Base-by-base conservation (phyloP, 1,140 invertebrate species). In the Saccostrea glomerata region DNA sequence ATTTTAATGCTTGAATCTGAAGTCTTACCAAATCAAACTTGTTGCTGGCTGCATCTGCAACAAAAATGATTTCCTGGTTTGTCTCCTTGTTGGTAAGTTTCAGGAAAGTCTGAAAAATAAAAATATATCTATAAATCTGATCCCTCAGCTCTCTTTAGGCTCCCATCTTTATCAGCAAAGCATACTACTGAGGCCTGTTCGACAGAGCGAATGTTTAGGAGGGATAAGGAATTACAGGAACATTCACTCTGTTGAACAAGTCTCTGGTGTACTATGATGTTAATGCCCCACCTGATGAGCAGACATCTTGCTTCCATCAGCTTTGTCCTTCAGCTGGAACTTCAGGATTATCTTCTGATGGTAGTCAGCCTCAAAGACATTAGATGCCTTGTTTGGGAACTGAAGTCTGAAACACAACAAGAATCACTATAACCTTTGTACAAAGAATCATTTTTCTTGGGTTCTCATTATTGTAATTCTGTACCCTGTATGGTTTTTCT, bases 281-380 rank as follows among this genome's bases (percentile, higher is more conserved):
- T 15, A 60, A 60, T 60, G 25, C 13, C 73, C 55, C 30, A 93
- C 92, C 90, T 99, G 98, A 95, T 99, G 98, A 55, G 98, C 97
- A 60, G 96, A 95, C 89, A 98, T 96, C 0, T 97, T 90, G 92
- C 97, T 96, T 82, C 96, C 96, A 85, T 93, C 96, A n/a, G 95
- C 94, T 90, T 97, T 96, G 94, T 98, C 98, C 87, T 96, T 97
- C 0, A 99, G 94, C 0, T 96, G 94, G 94, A 99, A 98, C 93
- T 97, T 97, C 87, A 99, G 95, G 2, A 97, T 95, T 58, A 99
- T 94, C 94, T 98, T 98, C 94, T 99, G 98, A 90, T 98, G 97
- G 87, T 96, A 97, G 95, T 99, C 98, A 25, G 97, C 97, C 93
- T 98, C 97, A 60, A 96, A 88, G 47, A 96, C 95, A 63, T 96